These are phyloP conservation scores for Oophaga pumilio DNA, from an alignment of 2,113 vertebrate species.

Conservation along the genomic window DNA sequence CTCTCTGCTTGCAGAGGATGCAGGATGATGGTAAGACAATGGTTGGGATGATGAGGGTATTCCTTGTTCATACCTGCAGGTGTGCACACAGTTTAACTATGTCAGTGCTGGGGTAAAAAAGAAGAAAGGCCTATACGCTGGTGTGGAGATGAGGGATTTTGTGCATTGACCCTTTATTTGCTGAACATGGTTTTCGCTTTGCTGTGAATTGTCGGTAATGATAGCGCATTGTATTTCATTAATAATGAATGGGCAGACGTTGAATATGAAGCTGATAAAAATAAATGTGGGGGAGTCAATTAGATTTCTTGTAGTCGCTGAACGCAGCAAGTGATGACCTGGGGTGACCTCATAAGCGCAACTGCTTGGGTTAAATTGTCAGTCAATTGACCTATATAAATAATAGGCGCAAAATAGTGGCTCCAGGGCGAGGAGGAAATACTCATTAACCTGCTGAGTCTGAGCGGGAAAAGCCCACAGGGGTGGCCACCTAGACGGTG, in stretches of 20 bases:
- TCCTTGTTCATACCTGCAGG: neutral
- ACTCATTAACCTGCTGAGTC: neutral
- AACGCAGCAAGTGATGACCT: neutral
- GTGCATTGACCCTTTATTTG: neutral
- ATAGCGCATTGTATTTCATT: neutral
- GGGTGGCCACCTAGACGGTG: neutral
- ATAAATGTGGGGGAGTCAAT: neutral
- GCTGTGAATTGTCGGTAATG: neutral
- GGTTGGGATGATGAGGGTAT: neutral
- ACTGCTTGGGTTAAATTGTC: neutral
- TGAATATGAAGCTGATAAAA: neutral
- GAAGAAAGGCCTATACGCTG: neutral
- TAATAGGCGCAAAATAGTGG: neutral
- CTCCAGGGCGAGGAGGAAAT: neutral
- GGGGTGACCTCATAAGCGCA: neutral
- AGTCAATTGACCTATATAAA: neutral
- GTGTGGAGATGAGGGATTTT: neutral
- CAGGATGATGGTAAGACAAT: conserved; percentile 81
- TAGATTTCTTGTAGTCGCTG: neutral
- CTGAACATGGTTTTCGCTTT: neutral
- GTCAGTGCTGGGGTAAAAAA: neutral
- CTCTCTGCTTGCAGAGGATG: conserved; percentile 82
- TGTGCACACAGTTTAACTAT: conserved; percentile 11
- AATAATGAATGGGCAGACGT: conserved; percentile 21
- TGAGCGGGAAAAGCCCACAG: neutral